Percentiles rank a stretch among this genome's conserved stretches.
These are phyloP conservation scores for Cryptosula pallasiana DNA, from an alignment of 2,888 invertebrate genomes.

Conservation along the genomic window DNA sequence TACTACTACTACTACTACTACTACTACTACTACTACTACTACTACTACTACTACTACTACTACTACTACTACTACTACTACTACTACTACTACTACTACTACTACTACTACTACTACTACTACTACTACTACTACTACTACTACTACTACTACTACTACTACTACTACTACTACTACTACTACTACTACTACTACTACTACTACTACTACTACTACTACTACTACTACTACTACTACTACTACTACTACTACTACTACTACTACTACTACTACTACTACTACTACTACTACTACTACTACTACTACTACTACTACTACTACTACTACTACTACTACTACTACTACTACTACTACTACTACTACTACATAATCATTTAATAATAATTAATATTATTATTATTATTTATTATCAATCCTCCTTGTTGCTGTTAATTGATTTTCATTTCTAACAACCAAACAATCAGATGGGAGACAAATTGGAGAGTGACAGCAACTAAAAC, in stretches of 20 bases:
- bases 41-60: too few relatives aligned
- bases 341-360: constrained; percentile 10
- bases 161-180: neutral
- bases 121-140: neutral
- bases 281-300: constrained; percentile 21
- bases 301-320: constrained; percentile 15
- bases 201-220: constrained; percentile 21
- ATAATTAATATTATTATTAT: too few relatives aligned
- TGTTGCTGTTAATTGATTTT: too few relatives aligned
- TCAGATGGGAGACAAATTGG: too few relatives aligned
- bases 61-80: constrained; percentile 16
- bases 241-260: constrained; percentile 15
- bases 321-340: constrained; percentile 6
- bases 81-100: constrained; percentile 9
- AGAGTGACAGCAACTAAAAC: too few relatives aligned
- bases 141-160: neutral
- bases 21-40: too few relatives aligned
- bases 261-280: constrained; percentile 21
- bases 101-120: neutral
- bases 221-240: constrained; percentile 21
- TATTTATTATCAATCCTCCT: too few relatives aligned
- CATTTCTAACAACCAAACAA: too few relatives aligned
- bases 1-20: too few relatives aligned
- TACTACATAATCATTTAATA: neutral
- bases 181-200: constrained; percentile 19